Evolutionary conservation across 2,888 invertebrate species (phyloP).

Genomic region (Callosobruchus maculatus): DNA sequence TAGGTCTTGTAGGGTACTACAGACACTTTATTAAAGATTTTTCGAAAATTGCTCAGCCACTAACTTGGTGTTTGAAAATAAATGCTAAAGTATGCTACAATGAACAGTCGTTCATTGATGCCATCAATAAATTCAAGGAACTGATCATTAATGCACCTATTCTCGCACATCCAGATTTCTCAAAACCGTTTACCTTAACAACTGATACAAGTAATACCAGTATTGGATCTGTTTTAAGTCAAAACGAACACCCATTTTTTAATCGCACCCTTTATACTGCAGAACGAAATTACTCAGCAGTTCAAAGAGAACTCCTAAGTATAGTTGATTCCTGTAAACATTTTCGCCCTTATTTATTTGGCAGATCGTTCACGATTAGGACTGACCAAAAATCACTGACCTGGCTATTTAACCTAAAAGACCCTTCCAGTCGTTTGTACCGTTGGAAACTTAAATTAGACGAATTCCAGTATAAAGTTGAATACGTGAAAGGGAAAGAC

Average conservation of each 20-base stretch:
- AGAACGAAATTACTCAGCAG: constrained; percentile 25
- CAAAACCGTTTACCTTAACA: constrained; percentile 23
- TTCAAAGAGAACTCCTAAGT: constrained; percentile 35
- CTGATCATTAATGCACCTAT: constrained; percentile 3
- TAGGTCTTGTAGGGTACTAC: too few species aligned
- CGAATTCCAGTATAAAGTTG: too few species aligned
- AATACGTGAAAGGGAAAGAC: too few species aligned
- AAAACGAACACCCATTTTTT: constrained; percentile 19
- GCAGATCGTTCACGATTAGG: constrained; percentile 31
- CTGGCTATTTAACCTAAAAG: constrained; percentile 35
- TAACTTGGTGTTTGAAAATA: constrained; percentile 30
- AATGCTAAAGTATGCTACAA: constrained; percentile 7
- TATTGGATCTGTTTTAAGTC: constrained; percentile 28
- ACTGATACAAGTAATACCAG: constrained; percentile 28
- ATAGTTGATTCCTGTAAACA: too few species aligned
- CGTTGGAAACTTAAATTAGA: too few species aligned
- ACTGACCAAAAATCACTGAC: constrained; percentile 36
- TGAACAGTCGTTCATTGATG: too few species aligned
- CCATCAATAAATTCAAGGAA: too few species aligned
- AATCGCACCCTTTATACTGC: constrained; percentile 30
- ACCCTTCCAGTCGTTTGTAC: constrained; percentile 16
- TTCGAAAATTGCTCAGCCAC: constrained; percentile 28
- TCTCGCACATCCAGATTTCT: constrained; percentile 14
- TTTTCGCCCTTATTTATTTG: not conserved
- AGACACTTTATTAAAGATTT: constrained; percentile 31